Evolutionary conservation across 2,797 vertebrate genomes (phyloP), one percentile per base, ranked within the genome.

Genomic region (Gymnothorax javanicus): DNA sequence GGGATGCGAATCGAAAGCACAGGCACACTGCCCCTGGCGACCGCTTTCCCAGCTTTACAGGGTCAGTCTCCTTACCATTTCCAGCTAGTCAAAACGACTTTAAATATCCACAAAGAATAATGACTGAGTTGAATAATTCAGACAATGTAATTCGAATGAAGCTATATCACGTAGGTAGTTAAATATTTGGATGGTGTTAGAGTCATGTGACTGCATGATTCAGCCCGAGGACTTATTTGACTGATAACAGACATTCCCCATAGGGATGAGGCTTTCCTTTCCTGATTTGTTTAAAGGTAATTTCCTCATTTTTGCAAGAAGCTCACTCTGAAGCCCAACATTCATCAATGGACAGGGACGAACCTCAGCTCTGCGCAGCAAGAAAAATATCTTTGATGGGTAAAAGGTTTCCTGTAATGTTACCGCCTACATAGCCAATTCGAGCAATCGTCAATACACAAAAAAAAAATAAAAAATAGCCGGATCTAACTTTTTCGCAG

Each of bases 51-150:
- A 81, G 52, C 52, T 9, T 52, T 54, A 81, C 77, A 81, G 56
- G 75, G 52, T 54, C 17, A 7, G 50, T 81, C 77, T 81, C 52
- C 20, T 81, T 54, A 81, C 52, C 52, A 56, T 81, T 81, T 81
- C 77, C 52, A 56, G 50, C 77, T 52, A n/a, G 50, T 56, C 77
- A 81, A 77, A 52, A 56, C 52, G 23, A 52, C 13, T 81, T 54
- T 81, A 81, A 23, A 81, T 50, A 52, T 79, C 75, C 50, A 43
- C 73, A 13, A 52, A 52, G 73, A 43, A 77, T 33, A 43, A 77
- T 77, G 52, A 54, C 15, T 54, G 77, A 56, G 17, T 81, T 81
- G 4, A 81, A 81, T 81, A n/a, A 56, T 81, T 81, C 52, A 81
- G 50, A 54, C 23, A n/a, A 20, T 23, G 77, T 81, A 17, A 20